Evolutionary conservation across 2,797 vertebrate species (phyloP).

Genomic region (Streptopelia turtur): DNA sequence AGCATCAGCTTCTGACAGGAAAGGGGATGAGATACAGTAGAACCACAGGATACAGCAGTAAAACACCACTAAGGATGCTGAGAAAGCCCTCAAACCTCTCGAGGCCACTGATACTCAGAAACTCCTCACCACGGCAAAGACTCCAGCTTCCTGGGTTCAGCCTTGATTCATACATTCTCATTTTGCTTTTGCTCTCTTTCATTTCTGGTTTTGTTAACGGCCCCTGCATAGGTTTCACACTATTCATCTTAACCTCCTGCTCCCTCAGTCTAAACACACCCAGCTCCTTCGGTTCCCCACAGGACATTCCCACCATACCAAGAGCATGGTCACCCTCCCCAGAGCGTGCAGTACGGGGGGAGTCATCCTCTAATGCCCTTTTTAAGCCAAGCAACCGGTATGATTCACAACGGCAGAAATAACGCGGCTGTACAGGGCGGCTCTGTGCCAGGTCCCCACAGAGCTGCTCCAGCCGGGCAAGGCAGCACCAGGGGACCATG

Average conservation of each 20-base stretch:
- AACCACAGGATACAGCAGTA: not conserved
- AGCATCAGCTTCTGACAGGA: not conserved
- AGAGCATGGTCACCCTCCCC: not conserved
- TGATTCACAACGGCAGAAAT: not conserved
- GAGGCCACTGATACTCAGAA: not conserved
- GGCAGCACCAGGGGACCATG: not conserved
- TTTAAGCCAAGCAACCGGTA: not conserved
- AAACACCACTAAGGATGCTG: not conserved
- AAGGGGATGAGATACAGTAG: not conserved
- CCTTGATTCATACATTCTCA: not conserved
- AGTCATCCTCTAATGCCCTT: not conserved
- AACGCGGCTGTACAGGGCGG: not conserved
- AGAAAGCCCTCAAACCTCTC: conserved; percentile 5
- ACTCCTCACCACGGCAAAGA: not conserved
- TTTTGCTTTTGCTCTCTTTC: not conserved
- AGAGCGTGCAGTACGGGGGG: not conserved
- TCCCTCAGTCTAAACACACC: not conserved
- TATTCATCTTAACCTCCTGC: not conserved
- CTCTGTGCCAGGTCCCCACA: not conserved
- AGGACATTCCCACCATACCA: conserved; percentile 61
- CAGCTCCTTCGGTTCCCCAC: not conserved
- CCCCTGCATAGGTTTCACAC: not conserved
- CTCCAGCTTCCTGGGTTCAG: not conserved
- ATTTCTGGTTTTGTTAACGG: not conserved
- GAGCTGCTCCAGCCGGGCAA: not conserved